Conservation (phyloP, 2,888 invertebrate species). For the Stenodema calcarata region DNA sequence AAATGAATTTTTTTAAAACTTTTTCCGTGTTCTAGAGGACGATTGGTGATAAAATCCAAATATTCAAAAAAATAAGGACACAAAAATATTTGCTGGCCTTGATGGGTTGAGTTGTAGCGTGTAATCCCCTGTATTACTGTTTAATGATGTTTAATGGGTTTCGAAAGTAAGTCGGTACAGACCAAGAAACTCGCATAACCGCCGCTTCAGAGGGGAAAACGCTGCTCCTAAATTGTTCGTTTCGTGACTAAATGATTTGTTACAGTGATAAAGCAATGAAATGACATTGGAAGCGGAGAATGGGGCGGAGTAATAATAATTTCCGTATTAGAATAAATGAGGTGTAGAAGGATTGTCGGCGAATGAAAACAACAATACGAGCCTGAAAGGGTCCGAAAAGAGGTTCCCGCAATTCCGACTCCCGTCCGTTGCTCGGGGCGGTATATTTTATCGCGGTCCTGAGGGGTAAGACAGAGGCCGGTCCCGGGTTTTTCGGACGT, state of each 20-base stretch:
- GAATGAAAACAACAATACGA: not conserved
- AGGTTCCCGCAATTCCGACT: not conserved
- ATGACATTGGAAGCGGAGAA: not conserved
- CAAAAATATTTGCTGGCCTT: no score
- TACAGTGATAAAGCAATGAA: not conserved
- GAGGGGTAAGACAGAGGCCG: not conserved
- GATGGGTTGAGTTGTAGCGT: no score
- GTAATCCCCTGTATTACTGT: no score
- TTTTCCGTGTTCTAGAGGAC: no score
- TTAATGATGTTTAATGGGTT: no score
- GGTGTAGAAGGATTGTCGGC: not conserved
- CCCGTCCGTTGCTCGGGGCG: not conserved
- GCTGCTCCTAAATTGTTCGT: no score
- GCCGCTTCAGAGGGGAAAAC: no score
- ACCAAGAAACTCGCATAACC: no score
- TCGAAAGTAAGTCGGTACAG: no score
- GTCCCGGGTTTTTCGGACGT: conserved; percentile 16
- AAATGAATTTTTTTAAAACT: no score
- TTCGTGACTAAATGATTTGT: not conserved
- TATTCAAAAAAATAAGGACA: no score
- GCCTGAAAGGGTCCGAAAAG: not conserved
- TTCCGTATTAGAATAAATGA: not conserved
- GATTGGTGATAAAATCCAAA: no score
- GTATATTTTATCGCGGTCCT: not conserved
- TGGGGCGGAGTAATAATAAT: not conserved